Evolutionary conservation across 2,888 invertebrate species (phyloP).

Genomic region (Phorcus lineatus): DNA sequence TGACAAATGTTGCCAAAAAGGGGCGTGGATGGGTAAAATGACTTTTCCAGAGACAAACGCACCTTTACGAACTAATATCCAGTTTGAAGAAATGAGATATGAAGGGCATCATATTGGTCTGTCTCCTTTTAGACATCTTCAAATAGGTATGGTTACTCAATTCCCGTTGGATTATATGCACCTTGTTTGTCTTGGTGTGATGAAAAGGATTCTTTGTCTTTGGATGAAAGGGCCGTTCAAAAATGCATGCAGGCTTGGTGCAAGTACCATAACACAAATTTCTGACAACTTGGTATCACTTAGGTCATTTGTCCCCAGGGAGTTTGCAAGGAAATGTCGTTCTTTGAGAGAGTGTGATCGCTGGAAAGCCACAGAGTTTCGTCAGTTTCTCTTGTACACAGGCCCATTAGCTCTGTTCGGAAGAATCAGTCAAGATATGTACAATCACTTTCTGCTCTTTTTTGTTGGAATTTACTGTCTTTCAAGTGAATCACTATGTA

Average conservation of each 20-base stretch:
- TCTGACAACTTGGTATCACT: slow-evolving; percentile 30
- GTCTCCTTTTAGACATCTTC: background rate
- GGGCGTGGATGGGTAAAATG: slow-evolving; percentile 36
- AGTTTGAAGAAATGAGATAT: background rate
- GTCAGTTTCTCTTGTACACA: slow-evolving; percentile 59
- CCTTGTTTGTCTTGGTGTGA: slow-evolving; percentile 65
- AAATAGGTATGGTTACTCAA: background rate
- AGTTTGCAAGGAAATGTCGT: slow-evolving; percentile 62
- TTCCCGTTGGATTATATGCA: slow-evolving; percentile 60
- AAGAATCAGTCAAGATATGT: slow-evolving; percentile 27
- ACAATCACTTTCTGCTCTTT: slow-evolving; percentile 38
- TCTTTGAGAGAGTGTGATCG: slow-evolving; percentile 51
- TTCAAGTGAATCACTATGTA: background rate
- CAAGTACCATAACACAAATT: slow-evolving; percentile 18
- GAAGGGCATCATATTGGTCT: background rate
- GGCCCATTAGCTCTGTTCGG: slow-evolving; percentile 43
- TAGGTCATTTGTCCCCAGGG: slow-evolving; percentile 39
- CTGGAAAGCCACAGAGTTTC: slow-evolving; percentile 67
- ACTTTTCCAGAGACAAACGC: slow-evolving; percentile 47
- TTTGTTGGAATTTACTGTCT: slow-evolving; percentile 34
- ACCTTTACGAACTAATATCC: no score
- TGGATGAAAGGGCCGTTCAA: slow-evolving; percentile 50
- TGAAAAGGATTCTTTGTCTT: slow-evolving; percentile 56
- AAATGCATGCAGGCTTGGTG: slow-evolving; percentile 28
- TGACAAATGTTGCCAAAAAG: slow-evolving; percentile 53